Base-by-base conservation (phyloP, 1,140 invertebrate species). In the Phymastichus coffea region DNA sequence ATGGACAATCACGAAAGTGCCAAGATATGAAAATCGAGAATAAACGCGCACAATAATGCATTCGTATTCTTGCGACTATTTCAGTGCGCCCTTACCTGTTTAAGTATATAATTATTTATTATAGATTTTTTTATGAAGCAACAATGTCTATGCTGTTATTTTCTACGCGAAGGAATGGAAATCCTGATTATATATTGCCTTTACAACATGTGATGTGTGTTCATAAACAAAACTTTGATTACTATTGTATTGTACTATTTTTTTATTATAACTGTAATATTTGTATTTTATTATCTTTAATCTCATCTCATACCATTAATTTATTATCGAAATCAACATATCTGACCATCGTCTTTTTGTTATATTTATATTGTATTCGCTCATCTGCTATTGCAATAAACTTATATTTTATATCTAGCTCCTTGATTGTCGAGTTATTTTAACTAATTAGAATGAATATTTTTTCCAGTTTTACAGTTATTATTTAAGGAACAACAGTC, bases 321-420 rank as follows among this genome's bases (percentile, higher is more conserved):
- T 73, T 73, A 73, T 73, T 72, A 67, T 68, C 49, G 37, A 56
- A 58, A 56, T 14, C 9, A 8, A n/a, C 25, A 40, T 61, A 66
- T 48, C 57, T 52, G 64, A 69, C 62, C 59, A 69, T 65, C 56
- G 35, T 64, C 66, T 41, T 60, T 52, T 33, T 43, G 60, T 47
- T 70, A 22, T 66, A 59, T 69, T 3, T 40, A 33, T 52, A 68
- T 46, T 69, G 61, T 66, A 63, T 49, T 60, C 62, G 63, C 67
- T 70, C 71, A 67, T 72, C 48, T 63, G 48, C 63, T 67, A 68
- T 67, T 69, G 70, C 63, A 60, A 59, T 63, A 59, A 55, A 65
- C 55, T 63, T 63, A 70, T 71, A 70, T 71, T 71, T 71, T 69
- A 68, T 70, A 69, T 26, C 37, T n/a, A n/a, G n/a, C n/a, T n/a